Base-by-base conservation (phyloP, 1,140 invertebrate genomes). In the Drosophila suzukii region DNA sequence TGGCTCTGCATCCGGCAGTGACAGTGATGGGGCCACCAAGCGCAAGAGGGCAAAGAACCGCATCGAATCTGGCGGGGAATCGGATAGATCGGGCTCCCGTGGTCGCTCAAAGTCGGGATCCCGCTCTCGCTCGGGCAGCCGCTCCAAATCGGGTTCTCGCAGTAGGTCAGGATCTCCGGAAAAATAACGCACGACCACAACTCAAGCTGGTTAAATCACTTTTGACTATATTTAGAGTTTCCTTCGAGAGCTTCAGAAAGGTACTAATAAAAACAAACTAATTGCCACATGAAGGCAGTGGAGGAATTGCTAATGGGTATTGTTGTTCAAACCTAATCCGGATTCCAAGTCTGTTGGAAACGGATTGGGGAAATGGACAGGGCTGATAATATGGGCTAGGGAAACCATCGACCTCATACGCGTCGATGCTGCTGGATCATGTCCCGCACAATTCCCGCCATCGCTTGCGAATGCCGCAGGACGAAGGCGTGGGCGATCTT, bases 401-500 rank as follows among this genome's bases (percentile, higher is more conserved):
- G 17, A 30, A 38, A 61, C n/a, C 30, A 3, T 38, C 5, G 32
- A 15, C 13, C 39, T 66, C 47, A 75, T 54, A 41, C 70, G 0
- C 47, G n/a, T 7, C 81, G 49, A 68, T 89, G 65, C 61, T 93
- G 77, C 32, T 91, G 83, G 58, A 95, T 94, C 92, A 94, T 93
- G 61, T 94, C 92, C 8, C 93, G 92, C 15, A 96, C 93, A 34
- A 95, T 93, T 1, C 79, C 77, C 6, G 95, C 96, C 92, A 97
- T 94, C 68, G 94, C 93, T 24, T 93, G 81, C 12, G 95, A 94
- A 71, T 93, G 81, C 1, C 93, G 92, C 17, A 97, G 83, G 10
- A 97, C 96, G 94, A 97, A 98, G 2, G 96, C 94, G 92, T 98
- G 97, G 27, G 94, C 92, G 82, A 95, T 94, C 15, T 94, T 93